A percentile compares a stretch with the other conserved stretches of the same genome.
These are phyloP conservation scores for Oikopleura vanhoeffeni DNA, from an alignment of 23 tunicate species.

Conservation along the genomic window DNA sequence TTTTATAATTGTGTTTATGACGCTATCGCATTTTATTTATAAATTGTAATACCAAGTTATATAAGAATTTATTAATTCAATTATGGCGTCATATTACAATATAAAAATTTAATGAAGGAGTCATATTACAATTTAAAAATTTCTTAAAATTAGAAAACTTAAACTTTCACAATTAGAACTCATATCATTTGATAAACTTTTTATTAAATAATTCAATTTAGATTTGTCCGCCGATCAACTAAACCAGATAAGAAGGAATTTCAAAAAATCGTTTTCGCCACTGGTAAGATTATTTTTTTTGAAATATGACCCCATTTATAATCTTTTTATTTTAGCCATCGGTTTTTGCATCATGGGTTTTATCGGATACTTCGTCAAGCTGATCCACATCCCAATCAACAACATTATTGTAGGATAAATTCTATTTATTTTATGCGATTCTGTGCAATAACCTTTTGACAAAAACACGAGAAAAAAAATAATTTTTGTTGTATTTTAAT, in stretches of 20 bases:
- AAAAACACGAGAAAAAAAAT: not conserved
- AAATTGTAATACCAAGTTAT: too few relatives aligned
- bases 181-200: too few relatives aligned
- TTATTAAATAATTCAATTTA: not conserved
- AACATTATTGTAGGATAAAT: slow-evolving; percentile 77
- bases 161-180: too few relatives aligned
- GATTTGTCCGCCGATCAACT: slow-evolving; percentile 79
- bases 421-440: not conserved
- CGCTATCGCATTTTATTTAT: too few relatives aligned
- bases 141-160: too few relatives aligned
- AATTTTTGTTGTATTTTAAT: too few relatives aligned
- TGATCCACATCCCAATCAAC: slow-evolving; percentile 99
- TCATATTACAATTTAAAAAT: too few relatives aligned
- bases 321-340: slow-evolving; percentile 22
- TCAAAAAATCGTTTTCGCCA: slow-evolving; percentile 89
- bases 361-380: slow-evolving; percentile 90
- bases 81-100: too few relatives aligned
- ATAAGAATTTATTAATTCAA: too few relatives aligned
- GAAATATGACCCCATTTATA: not conserved
- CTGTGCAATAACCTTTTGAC: not conserved
- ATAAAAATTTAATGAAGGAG: too few relatives aligned
- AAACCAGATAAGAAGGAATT: slow-evolving; percentile 96
- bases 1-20: too few relatives aligned
- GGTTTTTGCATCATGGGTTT: slow-evolving; percentile 98
- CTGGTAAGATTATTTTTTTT: slow-evolving; percentile 26